These are phyloP conservation scores for Leptobrachium leishanense DNA, from an alignment of 2,113 vertebrate species.

Conservation along the genomic window DNA sequence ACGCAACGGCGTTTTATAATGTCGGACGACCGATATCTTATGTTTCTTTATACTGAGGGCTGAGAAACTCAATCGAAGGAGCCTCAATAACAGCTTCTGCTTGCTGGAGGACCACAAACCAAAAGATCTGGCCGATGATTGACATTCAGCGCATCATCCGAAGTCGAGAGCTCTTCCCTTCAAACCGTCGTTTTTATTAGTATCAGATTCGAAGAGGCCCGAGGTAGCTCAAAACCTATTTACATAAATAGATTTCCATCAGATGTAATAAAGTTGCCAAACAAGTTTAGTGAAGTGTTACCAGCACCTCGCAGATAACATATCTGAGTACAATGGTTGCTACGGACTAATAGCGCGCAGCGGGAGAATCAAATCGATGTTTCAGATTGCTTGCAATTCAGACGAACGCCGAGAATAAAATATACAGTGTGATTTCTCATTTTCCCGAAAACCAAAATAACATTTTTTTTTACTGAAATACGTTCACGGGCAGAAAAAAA, in stretches of 20 bases:
- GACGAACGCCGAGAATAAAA: conserved; percentile 4
- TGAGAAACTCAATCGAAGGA: too few species aligned
- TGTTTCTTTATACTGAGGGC: too few species aligned
- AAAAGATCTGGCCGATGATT: not conserved
- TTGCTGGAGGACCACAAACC: not conserved
- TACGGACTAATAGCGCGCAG: conserved; percentile 4
- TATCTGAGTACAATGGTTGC: not conserved
- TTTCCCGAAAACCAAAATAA: not conserved
- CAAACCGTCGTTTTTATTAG: not conserved
- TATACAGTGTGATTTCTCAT: not conserved
- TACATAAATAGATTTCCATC: conserved; percentile 14
- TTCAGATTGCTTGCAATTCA: not conserved
- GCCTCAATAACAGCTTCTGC: too few species aligned
- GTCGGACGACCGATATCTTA: too few species aligned
- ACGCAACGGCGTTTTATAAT: too few species aligned
- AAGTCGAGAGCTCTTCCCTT: not conserved
- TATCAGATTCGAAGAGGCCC: not conserved
- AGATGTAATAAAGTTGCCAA: not conserved
- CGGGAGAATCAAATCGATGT: conserved; percentile 7
- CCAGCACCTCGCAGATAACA: conserved; percentile 19
- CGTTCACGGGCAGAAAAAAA: not conserved
- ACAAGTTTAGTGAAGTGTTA: conserved; percentile 12
- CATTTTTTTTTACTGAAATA: not conserved
- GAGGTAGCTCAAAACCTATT: not conserved
- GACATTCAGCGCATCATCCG: not conserved